Percentiles rank a stretch among this genome's conserved stretches.
These are phyloP conservation scores for Scaptomyza caliginosa DNA, from an alignment of 2,888 invertebrate genomes.

Conservation along the genomic window DNA sequence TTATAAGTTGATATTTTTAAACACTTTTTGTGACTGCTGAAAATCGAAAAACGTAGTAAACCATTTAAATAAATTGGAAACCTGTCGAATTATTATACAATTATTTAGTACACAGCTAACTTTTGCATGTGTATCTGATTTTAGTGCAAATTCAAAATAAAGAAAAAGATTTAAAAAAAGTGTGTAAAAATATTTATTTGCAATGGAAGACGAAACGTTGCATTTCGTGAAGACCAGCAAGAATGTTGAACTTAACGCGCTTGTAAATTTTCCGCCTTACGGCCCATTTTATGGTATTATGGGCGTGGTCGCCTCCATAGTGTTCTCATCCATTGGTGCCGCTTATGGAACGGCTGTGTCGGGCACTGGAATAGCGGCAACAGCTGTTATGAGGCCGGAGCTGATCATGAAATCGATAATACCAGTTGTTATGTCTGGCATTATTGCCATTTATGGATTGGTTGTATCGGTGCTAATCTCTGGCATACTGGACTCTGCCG, in stretches of 20 bases:
- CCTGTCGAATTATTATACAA: neutral
- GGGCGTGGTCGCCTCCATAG: slow-evolving; percentile 55
- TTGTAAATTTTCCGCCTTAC: slow-evolving; percentile 39
- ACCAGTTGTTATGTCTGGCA: slow-evolving; percentile 99
- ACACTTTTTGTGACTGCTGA: no score
- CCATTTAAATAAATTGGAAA: neutral
- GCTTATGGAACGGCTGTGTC: slow-evolving; percentile 89
- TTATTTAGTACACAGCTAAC: neutral
- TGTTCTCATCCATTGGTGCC: slow-evolving; percentile 87
- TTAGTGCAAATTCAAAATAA: no score
- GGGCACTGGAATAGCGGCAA: slow-evolving; percentile 97
- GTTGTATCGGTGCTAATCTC: slow-evolving; percentile 98
- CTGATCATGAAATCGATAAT: slow-evolving; percentile 99
- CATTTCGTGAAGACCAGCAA: neutral
- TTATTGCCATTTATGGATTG: slow-evolving; percentile 99
- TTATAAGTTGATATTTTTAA: no score
- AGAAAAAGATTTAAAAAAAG: neutral
- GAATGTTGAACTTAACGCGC: neutral
- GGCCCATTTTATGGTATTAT: slow-evolving; percentile 65
- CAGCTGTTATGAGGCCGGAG: slow-evolving; percentile 99
- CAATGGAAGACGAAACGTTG: neutral
- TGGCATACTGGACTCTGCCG: slow-evolving; percentile 84
- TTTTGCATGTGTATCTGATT: neutral
- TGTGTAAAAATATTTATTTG: neutral
- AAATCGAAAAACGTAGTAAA: neutral